phyloP scores from a whole-genome alignment of 2,113 vertebrate species.

The Phalacrocorax carbo region DNA sequence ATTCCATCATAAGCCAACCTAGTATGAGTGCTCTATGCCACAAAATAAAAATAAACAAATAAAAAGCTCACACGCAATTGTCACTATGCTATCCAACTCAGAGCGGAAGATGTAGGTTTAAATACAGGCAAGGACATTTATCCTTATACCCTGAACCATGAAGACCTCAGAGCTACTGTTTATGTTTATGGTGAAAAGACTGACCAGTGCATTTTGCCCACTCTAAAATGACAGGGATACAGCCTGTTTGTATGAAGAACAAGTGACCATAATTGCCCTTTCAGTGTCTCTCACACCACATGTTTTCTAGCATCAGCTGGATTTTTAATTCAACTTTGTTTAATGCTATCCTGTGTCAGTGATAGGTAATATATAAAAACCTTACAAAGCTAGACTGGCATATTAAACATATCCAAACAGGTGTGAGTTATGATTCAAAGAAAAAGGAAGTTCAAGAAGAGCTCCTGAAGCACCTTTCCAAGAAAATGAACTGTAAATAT shows the following conservation, averaged over 20 bases:
- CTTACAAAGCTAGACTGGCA: background rate
- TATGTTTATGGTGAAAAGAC: rapidly evolving
- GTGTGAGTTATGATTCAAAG: background rate
- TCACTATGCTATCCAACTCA: background rate
- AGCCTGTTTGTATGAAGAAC: background rate
- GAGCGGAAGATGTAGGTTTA: constrained; percentile 8
- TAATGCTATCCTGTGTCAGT: background rate
- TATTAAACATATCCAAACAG: background rate
- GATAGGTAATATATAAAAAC: background rate
- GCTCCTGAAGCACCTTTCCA: background rate
- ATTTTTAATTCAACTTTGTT: background rate
- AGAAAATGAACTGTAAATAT: background rate
- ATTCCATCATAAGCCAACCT: background rate
- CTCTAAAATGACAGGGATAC: background rate
- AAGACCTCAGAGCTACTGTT: background rate
- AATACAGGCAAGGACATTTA: background rate
- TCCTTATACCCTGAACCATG: background rate
- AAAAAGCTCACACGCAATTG: background rate
- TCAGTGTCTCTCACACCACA: background rate
- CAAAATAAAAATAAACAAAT: constrained; percentile 1
- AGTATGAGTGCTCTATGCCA: background rate
- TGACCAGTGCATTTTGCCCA: background rate
- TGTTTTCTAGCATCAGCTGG: background rate
- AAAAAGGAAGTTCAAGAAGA: background rate
- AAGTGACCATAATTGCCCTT: background rate